Base-by-base conservation (phyloP, 2,888 invertebrate species). In the Tinea trinotella region DNA sequence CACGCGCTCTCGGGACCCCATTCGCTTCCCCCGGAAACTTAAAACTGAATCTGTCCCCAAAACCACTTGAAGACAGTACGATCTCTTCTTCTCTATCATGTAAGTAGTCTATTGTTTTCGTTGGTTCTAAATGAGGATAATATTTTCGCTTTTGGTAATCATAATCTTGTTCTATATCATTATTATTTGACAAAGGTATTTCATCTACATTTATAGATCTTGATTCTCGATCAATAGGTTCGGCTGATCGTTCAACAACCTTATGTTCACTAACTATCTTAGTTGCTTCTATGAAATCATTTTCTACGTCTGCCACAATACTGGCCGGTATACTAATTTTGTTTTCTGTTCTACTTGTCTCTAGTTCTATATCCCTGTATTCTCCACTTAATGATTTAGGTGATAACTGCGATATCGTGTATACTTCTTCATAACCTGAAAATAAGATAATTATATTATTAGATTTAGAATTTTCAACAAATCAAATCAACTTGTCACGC, bases 1-100 rank as follows among this genome's bases (percentile, higher is more conserved):
- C 88, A 71, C 88, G 87, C 74, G 88, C 89, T 87, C 89, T 90
- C 89, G 91, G 92, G 88, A 91, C 92, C 92, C 92, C 88, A 70
- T 77, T 79, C 67, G 68, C 91, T 92, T 92, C 92, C 92, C 92
- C 92, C 92, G 92, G 89, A 77, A 79, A 87, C 78, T 69, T 79
- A 59, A 81, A 79, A 30, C 75, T 77, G n/a, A 85, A 59, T 57
- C 73, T 74, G 58, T 85, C 85, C 4, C 84, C 85, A 36, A 76
- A 82, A 0, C 78, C 72, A 57, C 76, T 74, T 0, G 83, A 82
- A 9, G 72, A 76, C 59, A 74, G 67, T 10, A 76, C 67, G 36
- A 77, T 77, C 22, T 80, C 84, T 35, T 67, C 66, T 56, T 79
- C 76, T 58, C 68, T 71, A 58, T 80, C 67, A 9, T 64, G 64